Conservation (phyloP, 2,113 vertebrate genomes). For the Forbesichthys papilliferus region DNA sequence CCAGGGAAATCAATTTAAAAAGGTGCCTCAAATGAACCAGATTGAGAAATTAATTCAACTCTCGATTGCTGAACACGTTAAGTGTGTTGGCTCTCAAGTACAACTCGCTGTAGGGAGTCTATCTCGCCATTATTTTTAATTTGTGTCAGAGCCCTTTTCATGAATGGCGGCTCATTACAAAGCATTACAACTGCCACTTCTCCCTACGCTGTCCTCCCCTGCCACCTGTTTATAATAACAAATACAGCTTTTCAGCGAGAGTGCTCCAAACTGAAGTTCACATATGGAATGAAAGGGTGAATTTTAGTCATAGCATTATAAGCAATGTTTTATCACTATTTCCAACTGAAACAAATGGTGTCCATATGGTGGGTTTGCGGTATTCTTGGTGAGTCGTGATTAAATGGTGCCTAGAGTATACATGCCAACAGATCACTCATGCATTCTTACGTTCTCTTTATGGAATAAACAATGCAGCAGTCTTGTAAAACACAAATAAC, state of each 20-base stretch:
- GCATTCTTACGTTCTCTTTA: not conserved
- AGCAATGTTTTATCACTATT: conserved; percentile 10
- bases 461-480: too few species aligned
- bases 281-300: not conserved
- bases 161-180: conserved; percentile 39
- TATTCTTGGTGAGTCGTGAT: not conserved
- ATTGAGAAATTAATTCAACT: conserved; percentile 68
- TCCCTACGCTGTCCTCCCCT: conserved; percentile 17
- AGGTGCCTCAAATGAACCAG: conserved; percentile 62
- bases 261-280: not conserved
- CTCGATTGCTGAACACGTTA: conserved; percentile 52
- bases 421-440: not conserved
- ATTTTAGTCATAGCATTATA: not conserved
- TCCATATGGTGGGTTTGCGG: not conserved
- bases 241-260: conserved; percentile 13
- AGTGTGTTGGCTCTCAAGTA: conserved; percentile 53
- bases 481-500: too few species aligned
- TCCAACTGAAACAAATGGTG: not conserved
- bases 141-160: conserved; percentile 52
- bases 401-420: conserved; percentile 2
- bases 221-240: conserved; percentile 22
- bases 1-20: conserved; percentile 64
- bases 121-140: conserved; percentile 59
- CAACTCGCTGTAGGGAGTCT: conserved; percentile 49
- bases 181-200: conserved; percentile 6